A percentile compares a stretch with the other conserved stretches of the same genome.
phyloP scores from a whole-genome alignment of 2,113 vertebrate species.

The Rhizomys pruinosus region DNA sequence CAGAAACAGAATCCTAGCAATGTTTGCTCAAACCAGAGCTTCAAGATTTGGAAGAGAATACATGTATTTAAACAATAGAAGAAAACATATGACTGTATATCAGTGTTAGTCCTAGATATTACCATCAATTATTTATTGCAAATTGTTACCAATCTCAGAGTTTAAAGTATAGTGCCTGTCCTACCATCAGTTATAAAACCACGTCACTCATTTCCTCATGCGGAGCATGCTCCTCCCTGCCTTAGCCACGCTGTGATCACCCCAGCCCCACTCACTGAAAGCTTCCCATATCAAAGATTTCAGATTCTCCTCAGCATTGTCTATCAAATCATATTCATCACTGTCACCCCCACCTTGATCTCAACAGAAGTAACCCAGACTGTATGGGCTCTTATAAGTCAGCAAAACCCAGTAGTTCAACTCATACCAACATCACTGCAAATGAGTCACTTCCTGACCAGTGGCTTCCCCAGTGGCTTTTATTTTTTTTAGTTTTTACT shows the following conservation, averaged over 20 bases:
- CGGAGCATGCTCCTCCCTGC: too few relatives aligned
- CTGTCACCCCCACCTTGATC: not conserved
- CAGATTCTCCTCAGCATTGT: not conserved
- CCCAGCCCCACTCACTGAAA: not conserved
- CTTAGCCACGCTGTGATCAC: not conserved
- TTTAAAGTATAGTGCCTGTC: not conserved
- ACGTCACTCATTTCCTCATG: not conserved
- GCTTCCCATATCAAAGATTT: not conserved
- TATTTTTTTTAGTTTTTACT: too few relatives aligned
- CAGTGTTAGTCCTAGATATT: not conserved
- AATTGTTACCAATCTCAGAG: not conserved
- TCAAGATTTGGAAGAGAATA: not conserved
- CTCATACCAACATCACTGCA: not conserved
- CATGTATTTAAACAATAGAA: not conserved
- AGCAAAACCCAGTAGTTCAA: not conserved
- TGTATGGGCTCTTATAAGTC: not conserved
- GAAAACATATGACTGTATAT: not conserved
- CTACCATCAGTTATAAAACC: not conserved
- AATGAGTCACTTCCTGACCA: not conserved
- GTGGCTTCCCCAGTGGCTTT: not conserved
- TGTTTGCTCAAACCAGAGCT: not conserved
- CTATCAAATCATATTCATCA: not conserved
- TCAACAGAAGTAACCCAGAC: not conserved
- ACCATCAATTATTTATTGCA: not conserved
- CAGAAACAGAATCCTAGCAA: not conserved